Evolutionary conservation across 2,888 invertebrate genomes (phyloP).

Genomic region (Netelia inedita): DNA sequence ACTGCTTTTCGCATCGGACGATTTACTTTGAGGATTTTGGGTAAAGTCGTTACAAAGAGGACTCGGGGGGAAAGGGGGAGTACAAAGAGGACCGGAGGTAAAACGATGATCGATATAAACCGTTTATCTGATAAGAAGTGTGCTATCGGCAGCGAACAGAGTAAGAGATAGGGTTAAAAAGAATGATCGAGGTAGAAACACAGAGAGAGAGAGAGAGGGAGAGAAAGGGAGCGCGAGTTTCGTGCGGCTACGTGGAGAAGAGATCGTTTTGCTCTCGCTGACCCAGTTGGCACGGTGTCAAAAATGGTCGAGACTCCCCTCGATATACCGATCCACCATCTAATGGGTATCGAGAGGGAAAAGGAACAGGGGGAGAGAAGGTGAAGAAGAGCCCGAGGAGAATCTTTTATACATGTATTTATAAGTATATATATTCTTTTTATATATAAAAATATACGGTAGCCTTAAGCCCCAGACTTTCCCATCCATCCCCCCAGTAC

Average conservation of each 20-base stretch:
- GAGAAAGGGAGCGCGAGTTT: constrained; percentile 11
- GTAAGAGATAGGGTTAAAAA: constrained; percentile 1
- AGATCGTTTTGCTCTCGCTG: constrained; percentile 36
- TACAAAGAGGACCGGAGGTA: constrained; percentile 5
- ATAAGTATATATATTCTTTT: neutral
- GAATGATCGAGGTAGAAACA: constrained; percentile 8
- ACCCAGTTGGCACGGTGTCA: constrained; percentile 69
- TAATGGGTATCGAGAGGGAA: constrained; percentile 50
- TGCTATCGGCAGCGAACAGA: constrained; percentile 28
- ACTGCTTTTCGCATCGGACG: neutral
- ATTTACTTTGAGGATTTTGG: neutral
- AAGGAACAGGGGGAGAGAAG: constrained; percentile 12
- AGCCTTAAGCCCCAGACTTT: constrained; percentile 18
- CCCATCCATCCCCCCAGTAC: neutral
- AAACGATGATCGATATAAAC: constrained; percentile 51
- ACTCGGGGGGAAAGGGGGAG: neutral
- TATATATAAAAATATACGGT: neutral
- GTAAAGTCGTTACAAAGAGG: neutral
- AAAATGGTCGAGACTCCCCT: constrained; percentile 49
- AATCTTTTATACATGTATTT: constrained; percentile 17
- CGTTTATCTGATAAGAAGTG: constrained; percentile 49
- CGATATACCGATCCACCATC: constrained; percentile 22
- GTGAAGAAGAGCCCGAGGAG: constrained; percentile 14
- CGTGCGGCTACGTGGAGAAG: neutral
- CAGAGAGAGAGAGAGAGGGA: constrained; percentile 9